Evolutionary conservation across 2,888 invertebrate species (phyloP).

Genomic region (Helicoverpa assulta): DNA sequence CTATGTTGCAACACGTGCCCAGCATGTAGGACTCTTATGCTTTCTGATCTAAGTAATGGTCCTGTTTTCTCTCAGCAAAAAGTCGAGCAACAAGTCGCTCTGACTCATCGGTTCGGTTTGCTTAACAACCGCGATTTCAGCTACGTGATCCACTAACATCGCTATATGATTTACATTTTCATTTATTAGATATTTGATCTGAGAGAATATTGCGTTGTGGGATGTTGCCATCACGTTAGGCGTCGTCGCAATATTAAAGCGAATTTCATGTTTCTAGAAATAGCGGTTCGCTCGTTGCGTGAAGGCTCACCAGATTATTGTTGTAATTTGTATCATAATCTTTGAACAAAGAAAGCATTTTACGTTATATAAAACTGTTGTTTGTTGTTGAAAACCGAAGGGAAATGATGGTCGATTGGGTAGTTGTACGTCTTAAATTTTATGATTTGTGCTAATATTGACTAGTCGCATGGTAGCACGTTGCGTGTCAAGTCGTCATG

Average conservation of each 20-base stretch:
- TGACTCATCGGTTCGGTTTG: conserved; percentile 70
- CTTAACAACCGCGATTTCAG: conserved; percentile 61
- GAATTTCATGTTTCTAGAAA: conserved; percentile 43
- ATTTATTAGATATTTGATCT: conserved; percentile 55
- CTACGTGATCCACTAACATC: conserved; percentile 63
- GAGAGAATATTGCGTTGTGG: conserved; percentile 50
- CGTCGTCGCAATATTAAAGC: conserved; percentile 44
- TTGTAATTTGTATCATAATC: conserved; percentile 43
- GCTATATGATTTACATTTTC: conserved; percentile 59
- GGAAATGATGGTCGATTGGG: conserved; percentile 24
- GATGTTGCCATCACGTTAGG: conserved; percentile 48
- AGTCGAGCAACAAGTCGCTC: conserved; percentile 69
- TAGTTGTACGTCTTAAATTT: conserved; percentile 60
- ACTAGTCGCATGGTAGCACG: conserved; percentile 67
- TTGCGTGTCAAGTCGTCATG: conserved; percentile 54
- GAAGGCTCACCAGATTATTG: conserved; percentile 30
- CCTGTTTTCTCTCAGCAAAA: conserved; percentile 69
- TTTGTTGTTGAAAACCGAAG: conserved; percentile 18
- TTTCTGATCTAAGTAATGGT: conserved; percentile 60
- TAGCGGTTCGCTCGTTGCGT: conserved; percentile 34
- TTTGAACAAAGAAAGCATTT: conserved; percentile 49
- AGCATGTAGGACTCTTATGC: conserved; percentile 45
- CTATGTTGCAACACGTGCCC: conserved; percentile 54
- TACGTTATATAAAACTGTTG: conserved; percentile 48
- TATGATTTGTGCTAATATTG: conserved; percentile 75